Conservation (phyloP, 1,140 invertebrate species). For the Ptiloglossa arizonensis region DNA sequence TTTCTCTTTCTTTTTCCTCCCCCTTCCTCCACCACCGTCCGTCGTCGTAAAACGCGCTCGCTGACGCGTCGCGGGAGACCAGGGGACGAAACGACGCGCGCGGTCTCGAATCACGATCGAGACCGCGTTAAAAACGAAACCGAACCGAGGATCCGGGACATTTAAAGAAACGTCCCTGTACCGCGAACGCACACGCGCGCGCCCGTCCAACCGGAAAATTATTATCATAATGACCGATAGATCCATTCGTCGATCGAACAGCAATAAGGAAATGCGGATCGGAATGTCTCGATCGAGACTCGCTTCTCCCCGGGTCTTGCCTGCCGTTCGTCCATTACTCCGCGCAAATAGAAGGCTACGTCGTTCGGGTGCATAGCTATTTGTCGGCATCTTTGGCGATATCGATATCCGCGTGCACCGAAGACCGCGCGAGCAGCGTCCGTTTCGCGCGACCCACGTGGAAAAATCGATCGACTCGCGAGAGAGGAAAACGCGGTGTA, state of each 20-base stretch:
- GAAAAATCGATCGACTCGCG: constrained; percentile 30
- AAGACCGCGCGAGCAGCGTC: constrained; percentile 1
- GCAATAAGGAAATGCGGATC: constrained; percentile 78
- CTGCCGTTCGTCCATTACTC: constrained; percentile 56
- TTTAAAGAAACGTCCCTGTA: constrained; percentile 56
- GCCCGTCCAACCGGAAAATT: constrained; percentile 74
- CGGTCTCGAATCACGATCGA: not conserved
- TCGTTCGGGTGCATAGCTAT: constrained; percentile 60
- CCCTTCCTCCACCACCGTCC: too few relatives aligned
- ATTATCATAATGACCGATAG: constrained; percentile 75
- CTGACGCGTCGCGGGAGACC: not conserved
- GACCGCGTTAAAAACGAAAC: not conserved
- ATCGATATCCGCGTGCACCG: constrained; percentile 53
- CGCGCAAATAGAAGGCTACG: constrained; percentile 57
- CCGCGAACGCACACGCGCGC: constrained; percentile 50
- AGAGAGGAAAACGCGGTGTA: too few relatives aligned
- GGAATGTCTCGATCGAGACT: constrained; percentile 75
- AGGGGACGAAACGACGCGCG: not conserved
- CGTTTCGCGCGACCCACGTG: not conserved
- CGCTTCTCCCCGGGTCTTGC: not conserved
- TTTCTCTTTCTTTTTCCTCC: too few relatives aligned
- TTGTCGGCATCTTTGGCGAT: constrained; percentile 47
- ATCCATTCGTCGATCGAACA: constrained; percentile 60
- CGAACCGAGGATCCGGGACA: constrained; percentile 14
- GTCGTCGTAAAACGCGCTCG: not conserved